A percentile compares a stretch with the other conserved stretches of the same genome.
These are phyloP conservation scores for Seira musarum DNA, from an alignment of 2,888 invertebrate genomes.

Conservation along the genomic window DNA sequence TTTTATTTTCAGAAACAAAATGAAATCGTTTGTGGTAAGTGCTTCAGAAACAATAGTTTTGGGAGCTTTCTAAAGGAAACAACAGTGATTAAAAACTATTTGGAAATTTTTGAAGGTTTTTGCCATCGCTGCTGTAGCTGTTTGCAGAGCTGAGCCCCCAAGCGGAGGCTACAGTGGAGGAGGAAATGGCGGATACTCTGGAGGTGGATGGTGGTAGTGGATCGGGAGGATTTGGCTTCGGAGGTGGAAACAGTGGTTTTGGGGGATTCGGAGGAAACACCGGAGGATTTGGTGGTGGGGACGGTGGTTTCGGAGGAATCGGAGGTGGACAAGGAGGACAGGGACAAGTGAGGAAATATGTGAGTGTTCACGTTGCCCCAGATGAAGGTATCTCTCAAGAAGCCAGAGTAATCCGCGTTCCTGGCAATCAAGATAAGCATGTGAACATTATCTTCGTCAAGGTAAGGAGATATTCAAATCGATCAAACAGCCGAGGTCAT, in stretches of 20 bases:
- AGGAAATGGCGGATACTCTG: not conserved
- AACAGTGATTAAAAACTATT: no score
- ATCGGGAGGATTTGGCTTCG: no score
- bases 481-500: no score
- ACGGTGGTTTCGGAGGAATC: not conserved
- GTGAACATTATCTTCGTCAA: conserved; percentile 58
- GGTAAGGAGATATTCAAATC: no score
- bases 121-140: conserved; percentile 33
- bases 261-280: no score
- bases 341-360: conserved; percentile 46
- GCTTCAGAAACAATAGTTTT: conserved; percentile 2
- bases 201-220: no score
- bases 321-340: conserved; percentile 21
- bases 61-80: not conserved
- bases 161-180: conserved; percentile 24
- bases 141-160: conserved; percentile 38
- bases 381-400: conserved; percentile 48
- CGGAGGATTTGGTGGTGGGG: conserved; percentile 28
- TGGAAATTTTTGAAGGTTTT: conserved; percentile 35
- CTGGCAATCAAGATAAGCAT: conserved; percentile 51
- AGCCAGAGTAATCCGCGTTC: conserved; percentile 47
- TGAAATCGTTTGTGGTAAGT: conserved; percentile 49
- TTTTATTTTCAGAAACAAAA: no score
- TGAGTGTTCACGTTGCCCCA: conserved; percentile 48
- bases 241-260: conserved; percentile 24